phyloP scores from a whole-genome alignment of 23 tunicate species.

The Halocynthia roretzi region DNA sequence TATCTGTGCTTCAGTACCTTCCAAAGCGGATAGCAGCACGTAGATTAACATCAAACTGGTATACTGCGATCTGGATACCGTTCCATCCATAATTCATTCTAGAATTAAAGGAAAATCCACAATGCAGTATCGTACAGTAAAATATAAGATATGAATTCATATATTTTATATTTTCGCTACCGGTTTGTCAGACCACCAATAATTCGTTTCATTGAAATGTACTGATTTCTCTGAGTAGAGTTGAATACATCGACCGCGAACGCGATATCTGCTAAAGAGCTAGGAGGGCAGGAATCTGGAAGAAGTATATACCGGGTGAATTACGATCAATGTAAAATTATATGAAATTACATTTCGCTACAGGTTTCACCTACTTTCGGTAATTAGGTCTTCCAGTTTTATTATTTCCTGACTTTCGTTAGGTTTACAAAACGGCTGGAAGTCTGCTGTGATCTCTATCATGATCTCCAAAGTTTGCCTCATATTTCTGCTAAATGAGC shows the following conservation, averaged over 20 bases:
- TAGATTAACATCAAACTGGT: conserved; percentile 10
- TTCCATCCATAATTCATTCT: conserved; percentile 23
- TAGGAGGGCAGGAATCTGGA: conserved; percentile 13
- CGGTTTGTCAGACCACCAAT: conserved; percentile 4
- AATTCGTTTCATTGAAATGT: conserved; percentile 16
- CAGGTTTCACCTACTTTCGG: background rate
- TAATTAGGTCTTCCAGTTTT: conserved; percentile 1
- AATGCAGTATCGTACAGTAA: too few relatives aligned
- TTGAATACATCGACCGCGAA: conserved; percentile 18
- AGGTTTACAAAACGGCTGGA: conserved; percentile 13
- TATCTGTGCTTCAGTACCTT: background rate
- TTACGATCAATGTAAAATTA: background rate
- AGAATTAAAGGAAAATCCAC: background rate
- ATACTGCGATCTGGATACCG: conserved; percentile 17
- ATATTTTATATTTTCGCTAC: background rate
- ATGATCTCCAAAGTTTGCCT: conserved; percentile 2
- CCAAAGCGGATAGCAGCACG: conserved; percentile 12
- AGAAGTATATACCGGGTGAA: background rate
- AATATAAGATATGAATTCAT: background rate
- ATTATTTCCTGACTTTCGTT: background rate
- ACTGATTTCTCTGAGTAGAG: conserved; percentile 7
- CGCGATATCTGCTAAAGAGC: conserved; percentile 21
- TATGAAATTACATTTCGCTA: background rate
- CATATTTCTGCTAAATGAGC: conserved; percentile 10
- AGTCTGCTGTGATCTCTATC: conserved; percentile 12